Evolutionary conservation across 2,113 vertebrate species (phyloP).

Genomic region (Phrynocephalus versicolor): DNA sequence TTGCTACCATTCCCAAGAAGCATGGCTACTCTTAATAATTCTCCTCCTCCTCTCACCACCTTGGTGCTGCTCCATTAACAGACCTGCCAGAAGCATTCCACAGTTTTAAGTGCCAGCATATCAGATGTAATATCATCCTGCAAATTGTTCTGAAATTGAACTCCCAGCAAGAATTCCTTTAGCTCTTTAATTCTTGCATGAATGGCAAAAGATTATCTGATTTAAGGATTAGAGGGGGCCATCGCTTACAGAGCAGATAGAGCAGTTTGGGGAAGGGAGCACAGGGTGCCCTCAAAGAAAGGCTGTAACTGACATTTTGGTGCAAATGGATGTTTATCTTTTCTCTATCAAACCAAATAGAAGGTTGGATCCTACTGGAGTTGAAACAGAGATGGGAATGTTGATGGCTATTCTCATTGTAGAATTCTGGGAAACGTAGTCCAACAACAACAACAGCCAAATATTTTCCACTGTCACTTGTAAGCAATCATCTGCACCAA

Average conservation of each 20-base stretch:
- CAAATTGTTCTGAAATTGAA: background rate
- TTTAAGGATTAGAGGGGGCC: constrained; percentile 35
- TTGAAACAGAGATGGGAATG: too few relatives aligned
- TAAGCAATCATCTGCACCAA: accelerated
- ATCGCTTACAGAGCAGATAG: constrained; percentile 34
- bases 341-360: background rate
- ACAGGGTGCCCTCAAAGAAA: constrained; percentile 12
- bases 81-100: constrained; percentile 16
- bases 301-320: constrained; percentile 8
- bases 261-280: background rate
- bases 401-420: too few relatives aligned
- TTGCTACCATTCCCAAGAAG: constrained; percentile 3
- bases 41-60: background rate
- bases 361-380: background rate
- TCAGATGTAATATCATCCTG: background rate
- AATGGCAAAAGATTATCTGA: constrained; percentile 31
- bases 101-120: background rate
- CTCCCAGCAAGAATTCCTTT: background rate
- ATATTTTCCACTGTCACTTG: background rate
- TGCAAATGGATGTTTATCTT: background rate
- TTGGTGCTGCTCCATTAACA: background rate
- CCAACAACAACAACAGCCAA: too few relatives aligned
- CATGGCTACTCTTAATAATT: background rate
- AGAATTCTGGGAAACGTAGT: too few relatives aligned
- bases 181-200: constrained; percentile 5